Conservation (phyloP, 2,797 vertebrate genomes). For the Lindbergichthys nudifrons region DNA sequence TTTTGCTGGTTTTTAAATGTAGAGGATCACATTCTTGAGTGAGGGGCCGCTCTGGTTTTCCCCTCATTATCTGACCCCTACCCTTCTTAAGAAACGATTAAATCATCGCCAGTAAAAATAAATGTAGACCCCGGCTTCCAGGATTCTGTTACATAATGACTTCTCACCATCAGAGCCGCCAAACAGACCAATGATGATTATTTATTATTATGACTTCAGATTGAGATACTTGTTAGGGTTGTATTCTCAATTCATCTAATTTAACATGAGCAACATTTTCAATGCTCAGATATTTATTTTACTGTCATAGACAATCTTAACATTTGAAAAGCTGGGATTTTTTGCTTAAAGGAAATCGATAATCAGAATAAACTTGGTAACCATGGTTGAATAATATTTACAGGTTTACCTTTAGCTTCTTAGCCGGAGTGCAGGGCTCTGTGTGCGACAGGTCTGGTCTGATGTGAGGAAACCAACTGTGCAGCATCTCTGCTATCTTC, state of each 20-base stretch:
- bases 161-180: neutral
- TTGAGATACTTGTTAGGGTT: no score
- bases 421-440: neutral
- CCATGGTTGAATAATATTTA: neutral
- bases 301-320: neutral
- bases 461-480: constrained; percentile 72
- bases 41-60: neutral
- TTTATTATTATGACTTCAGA: no score
- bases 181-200: no score
- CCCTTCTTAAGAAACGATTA: constrained; percentile 15
- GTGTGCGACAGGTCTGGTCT: constrained; percentile 1
- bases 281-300: neutral
- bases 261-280: no score
- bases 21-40: constrained; percentile 2
- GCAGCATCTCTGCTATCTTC: constrained; percentile 75
- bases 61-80: constrained; percentile 19
- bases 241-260: no score
- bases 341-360: neutral
- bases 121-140: neutral
- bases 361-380: neutral
- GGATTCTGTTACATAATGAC: constrained; percentile 20
- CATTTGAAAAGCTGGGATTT: neutral
- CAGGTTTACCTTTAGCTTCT: constrained; percentile 61
- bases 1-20: neutral
- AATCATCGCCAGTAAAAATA: constrained; percentile 27